These are phyloP conservation scores for Temnothorax longispinosus DNA, from an alignment of 1,140 invertebrate genomes.

Conservation along the genomic window DNA sequence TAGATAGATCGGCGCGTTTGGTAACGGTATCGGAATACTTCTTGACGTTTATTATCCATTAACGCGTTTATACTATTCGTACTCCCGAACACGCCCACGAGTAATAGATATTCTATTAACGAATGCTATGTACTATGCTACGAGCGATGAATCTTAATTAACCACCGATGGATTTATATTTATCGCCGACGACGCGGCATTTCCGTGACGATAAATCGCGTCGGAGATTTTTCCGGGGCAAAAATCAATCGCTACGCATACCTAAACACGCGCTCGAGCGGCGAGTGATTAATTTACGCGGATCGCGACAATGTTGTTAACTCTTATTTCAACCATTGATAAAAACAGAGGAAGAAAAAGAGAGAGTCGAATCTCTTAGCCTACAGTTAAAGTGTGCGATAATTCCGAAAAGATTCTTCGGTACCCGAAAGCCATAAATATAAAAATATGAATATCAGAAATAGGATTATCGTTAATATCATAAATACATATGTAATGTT, in stretches of 20 bases:
- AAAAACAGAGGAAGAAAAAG: neutral
- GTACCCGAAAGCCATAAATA: no score
- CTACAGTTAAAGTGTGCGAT: neutral
- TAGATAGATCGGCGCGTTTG: neutral
- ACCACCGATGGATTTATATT: slow-evolving; percentile 9
- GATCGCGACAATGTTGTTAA: neutral
- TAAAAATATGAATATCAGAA: neutral
- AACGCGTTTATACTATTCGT: neutral
- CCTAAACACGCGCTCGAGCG: neutral
- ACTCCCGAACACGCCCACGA: no score
- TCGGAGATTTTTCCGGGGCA: neutral
- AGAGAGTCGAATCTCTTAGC: neutral
- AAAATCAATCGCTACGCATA: slow-evolving; percentile 25
- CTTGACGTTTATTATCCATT: slow-evolving; percentile 38
- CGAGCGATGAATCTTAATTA: slow-evolving; percentile 49
- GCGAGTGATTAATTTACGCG: slow-evolving; percentile 25
- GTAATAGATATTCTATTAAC: neutral
- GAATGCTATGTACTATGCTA: neutral
- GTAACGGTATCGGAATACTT: slow-evolving; percentile 37
- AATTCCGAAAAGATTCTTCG: neutral
- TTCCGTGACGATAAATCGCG: slow-evolving; percentile 39
- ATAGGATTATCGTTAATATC: neutral
- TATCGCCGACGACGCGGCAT: neutral
- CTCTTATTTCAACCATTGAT: neutral
- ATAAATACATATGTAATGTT: neutral